Evolutionary conservation across 2,888 invertebrate species (phyloP), one percentile per base, ranked within the genome.

Genomic region (Archaeoteleia sp.): DNA sequence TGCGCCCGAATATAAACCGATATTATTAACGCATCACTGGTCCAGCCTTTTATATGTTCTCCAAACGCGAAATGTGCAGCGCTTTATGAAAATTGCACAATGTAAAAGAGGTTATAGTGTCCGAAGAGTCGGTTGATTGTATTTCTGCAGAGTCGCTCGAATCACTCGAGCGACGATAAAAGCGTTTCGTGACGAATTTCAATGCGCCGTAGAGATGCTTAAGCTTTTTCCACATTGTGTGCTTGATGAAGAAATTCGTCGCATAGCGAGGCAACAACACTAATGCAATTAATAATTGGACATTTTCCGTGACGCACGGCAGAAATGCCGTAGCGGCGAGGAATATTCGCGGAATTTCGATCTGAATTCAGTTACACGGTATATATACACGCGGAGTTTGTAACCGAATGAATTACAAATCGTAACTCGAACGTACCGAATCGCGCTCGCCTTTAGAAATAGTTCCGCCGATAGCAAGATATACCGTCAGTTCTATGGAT

Each of bases 331-430:
- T 12, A 1, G 1, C 9, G 32, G 2, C 3, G 10, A 6, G 10
- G 27, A 20, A 25, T 42, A 27, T 15, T 12, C 29, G 14, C 14
- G 29, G 15, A 29, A 43, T 43, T 43, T 25, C 43, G 8, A 29
- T 14, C 15, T 20, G 15, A 40, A 39, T 57, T 57, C 40, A 42
- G 30, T 48, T 40, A 34, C 46, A 9, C 9, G n/a, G 5, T 27
- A n/a, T n/a, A n/a, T n/a, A n/a, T n/a, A n/a, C n/a, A 27, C 27
- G 27, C n/a, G 13, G 46, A 62, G 43, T 63, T 55, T 63, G 49
- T 43, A 32, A 49, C 49, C 49, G 45, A 30, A 63, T 63, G 49
- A 63, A 55, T 63, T 49, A 63, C 55, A 49, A 51, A 51, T 49
- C 32, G 63, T 23, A 30, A 48, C n/a, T 39, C 32, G 30, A 55